Base-by-base conservation (phyloP, 2,113 vertebrate genomes). In the Scomber colias region DNA sequence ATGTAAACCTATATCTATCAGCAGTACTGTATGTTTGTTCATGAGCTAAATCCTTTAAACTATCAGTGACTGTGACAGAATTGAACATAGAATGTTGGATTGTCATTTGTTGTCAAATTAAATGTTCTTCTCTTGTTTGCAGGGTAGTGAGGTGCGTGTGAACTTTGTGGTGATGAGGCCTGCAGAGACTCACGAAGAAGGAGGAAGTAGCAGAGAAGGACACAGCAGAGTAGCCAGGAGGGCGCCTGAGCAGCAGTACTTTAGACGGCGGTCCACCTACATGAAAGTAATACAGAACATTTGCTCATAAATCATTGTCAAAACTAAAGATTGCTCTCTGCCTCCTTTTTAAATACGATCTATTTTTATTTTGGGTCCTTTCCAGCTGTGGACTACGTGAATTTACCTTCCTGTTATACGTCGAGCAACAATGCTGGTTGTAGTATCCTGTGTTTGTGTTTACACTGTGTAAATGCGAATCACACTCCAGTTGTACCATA, bases 161-260 rank as follows among this genome's bases (percentile, higher is more conserved):
- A 97, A 97, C 93, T 97, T 98, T 81, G 96, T 97, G 60, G 95
- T 97, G 63, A 93, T 97, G 94, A 93, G 97, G 79, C 92, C 93
- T 63, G 50, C 83, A 0, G 95, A 97, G 11, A 6, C 82, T 0
- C 82, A 46, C 54, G 97, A 97, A 65, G 97, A 97, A 3, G 90
- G 90, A 60, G 93, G 92, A 70, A 89, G 87, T 15, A 90, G 93
- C 31, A 92, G 92, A 84, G 96, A 94, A 1, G 95, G 92, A n/a
- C 94, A 92, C 1, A 92, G 93, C 84, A 90, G 96, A 0, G 90
- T 90, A 30, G 83, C 91, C 66, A 94, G 95, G 51, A 92, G 94
- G n/a, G 71, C 17, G 9, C 88, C 92, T 0, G 96, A 96, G 8
- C 93, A 84, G 2, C 95, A 86, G 65, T 96, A 96, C 90, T 97